Evolutionary conservation across 1,140 invertebrate species (phyloP), one percentile per base, ranked within the genome.

Genomic region (Diplogasteroides magnus): DNA sequence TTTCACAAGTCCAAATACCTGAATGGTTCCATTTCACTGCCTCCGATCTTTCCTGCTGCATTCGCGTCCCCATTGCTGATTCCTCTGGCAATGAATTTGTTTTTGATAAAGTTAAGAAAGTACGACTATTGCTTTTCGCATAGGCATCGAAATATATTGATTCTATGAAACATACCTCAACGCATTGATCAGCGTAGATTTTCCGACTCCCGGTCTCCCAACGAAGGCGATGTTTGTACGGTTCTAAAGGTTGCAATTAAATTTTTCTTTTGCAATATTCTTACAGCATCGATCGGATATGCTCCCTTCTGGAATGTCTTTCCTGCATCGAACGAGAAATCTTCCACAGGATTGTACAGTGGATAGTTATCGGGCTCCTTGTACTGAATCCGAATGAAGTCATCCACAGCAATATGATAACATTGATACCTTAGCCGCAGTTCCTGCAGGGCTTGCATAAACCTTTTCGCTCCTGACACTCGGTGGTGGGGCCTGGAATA

Each of bases 1-100:
- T n/a, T n/a, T n/a, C n/a, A n/a, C n/a, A n/a, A n/a, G n/a, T n/a
- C n/a, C n/a, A n/a, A n/a, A n/a, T 19, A 68, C 66, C 66, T 67
- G 29, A 72, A 72, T n/a, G 70, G 70, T 56, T 72, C 70, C 60
- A 72, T 68, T 31, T 15, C 56, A 48, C 67, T 60, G 57, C 65
- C 62, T 25, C 56, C 64, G 61, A 56, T 71, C 28, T 64, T 67
- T 14, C 70, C 70, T 56, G 70, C 70, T 13, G 70, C 61, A 59
- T 72, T 64, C 2, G 64, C 29, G 27, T 72, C 70, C 1, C 64
- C 64, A 19, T 68, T 31, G 56, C 60, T 72, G 31, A 72, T 61
- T 0, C 70, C 70, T 31, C 70, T 31, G 13, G 19, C 6, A 19
- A 11, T 6, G 19, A 48, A 19, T 11, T 11, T 48, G 37, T 48